These are phyloP conservation scores for Acronicta psi DNA, from an alignment of 2,888 invertebrate genomes.

Conservation along the genomic window DNA sequence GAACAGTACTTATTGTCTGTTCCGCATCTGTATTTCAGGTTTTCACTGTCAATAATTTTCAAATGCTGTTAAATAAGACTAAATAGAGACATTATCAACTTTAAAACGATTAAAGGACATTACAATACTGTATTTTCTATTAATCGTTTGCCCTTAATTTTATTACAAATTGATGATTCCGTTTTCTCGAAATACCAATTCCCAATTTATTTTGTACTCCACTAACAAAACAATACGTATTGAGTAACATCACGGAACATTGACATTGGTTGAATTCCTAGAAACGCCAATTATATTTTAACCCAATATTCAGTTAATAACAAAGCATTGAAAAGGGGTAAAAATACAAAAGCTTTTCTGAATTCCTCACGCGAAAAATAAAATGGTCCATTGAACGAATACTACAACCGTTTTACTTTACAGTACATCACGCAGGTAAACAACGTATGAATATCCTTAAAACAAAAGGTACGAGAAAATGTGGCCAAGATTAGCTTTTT, in stretches of 20 bases:
- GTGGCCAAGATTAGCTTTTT: conserved; percentile 25
- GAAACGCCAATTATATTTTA: neutral
- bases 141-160: no score
- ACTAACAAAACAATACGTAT: neutral
- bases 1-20: neutral
- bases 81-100: no score
- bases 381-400: conserved; percentile 27
- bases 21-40: neutral
- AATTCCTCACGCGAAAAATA: conserved; percentile 18
- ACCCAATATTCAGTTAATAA: conserved; percentile 2
- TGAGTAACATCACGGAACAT: neutral
- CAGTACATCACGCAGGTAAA: conserved; percentile 42
- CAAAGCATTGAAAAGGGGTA: neutral
- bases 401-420: conserved; percentile 19
- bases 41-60: neutral
- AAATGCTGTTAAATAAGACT: no score
- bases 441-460: conserved; percentile 39
- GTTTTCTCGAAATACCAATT: no score
- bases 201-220: neutral
- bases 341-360: conserved; percentile 11
- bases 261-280: neutral
- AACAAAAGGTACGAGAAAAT: conserved; percentile 31
- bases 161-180: no score
- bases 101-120: no score
- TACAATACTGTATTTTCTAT: no score